Conservation (phyloP, 2,888 invertebrate species). For the Tipula vernalis region DNA sequence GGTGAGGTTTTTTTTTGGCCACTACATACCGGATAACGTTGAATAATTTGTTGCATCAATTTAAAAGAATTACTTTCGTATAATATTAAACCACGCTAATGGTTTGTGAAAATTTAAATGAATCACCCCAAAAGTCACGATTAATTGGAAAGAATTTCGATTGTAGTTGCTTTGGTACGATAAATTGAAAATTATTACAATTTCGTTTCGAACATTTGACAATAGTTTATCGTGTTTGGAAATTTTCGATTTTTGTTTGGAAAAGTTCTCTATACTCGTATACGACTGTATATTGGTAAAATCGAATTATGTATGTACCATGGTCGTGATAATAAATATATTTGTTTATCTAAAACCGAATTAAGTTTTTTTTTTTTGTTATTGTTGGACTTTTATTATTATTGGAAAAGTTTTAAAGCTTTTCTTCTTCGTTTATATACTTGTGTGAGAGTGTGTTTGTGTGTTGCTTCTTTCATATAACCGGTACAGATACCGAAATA, state of each 20-base stretch:
- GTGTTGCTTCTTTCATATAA: background rate
- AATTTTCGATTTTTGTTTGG: background rate
- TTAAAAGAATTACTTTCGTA: background rate
- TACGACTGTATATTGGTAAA: background rate
- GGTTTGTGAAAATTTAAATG: background rate
- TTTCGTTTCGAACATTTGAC: background rate
- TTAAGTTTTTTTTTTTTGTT: background rate
- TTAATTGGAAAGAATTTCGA: background rate
- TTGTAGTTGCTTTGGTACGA: background rate
- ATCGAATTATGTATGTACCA: background rate
- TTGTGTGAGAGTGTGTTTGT: background rate
- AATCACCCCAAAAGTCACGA: background rate
- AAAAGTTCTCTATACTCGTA: background rate
- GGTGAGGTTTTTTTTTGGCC: background rate
- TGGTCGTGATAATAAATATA: background rate
- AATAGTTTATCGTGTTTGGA: background rate
- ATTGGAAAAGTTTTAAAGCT: background rate
- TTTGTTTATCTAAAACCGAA: background rate
- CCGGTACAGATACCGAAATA: background rate
- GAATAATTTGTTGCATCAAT: background rate
- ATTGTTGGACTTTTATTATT: background rate
- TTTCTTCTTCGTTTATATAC: background rate
- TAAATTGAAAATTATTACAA: background rate
- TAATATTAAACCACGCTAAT: too few relatives aligned
- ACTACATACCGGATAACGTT: background rate